These are phyloP conservation scores for Sebastes jordani DNA, from an alignment of 2,797 vertebrate genomes.

Conservation along the genomic window DNA sequence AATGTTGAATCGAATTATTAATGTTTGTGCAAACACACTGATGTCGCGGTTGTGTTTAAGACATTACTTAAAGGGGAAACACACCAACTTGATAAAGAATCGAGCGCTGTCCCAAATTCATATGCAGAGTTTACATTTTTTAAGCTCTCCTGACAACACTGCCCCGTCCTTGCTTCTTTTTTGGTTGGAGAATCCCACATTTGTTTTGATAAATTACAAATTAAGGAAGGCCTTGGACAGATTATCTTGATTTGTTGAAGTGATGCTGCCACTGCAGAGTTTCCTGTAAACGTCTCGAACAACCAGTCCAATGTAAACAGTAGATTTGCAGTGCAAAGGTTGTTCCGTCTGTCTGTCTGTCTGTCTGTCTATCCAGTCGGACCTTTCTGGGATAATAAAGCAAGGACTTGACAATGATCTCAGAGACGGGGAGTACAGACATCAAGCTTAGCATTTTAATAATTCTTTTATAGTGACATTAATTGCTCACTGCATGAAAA, in stretches of 20 bases:
- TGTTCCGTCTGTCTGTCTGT: background rate
- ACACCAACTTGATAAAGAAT: background rate
- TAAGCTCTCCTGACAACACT: background rate
- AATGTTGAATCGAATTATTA: slow-evolving; percentile 7
- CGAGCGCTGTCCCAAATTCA: background rate
- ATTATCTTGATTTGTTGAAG: background rate
- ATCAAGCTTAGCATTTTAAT: slow-evolving; percentile 4
- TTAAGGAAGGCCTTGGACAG: background rate
- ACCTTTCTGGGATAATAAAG: background rate
- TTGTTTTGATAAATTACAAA: background rate
- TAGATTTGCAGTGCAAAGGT: background rate
- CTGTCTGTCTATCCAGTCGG: background rate
- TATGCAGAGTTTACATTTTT: background rate
- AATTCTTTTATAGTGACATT: slow-evolving; percentile 14
- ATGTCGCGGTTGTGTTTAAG: slow-evolving; percentile 3
- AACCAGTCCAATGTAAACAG: slow-evolving; percentile 3
- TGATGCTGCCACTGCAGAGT: background rate
- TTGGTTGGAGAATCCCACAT: background rate
- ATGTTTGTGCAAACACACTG: slow-evolving; percentile 41
- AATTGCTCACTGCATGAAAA: slow-evolving; percentile 4
- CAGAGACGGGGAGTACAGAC: slow-evolving; percentile 11
- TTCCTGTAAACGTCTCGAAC: background rate
- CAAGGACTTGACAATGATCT: slow-evolving; percentile 13
- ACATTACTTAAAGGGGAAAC: background rate
- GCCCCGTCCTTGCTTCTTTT: background rate